phyloP scores from a whole-genome alignment of 30 jellyfish, hydroid and myxozoan species.

The Hydra vulgaris region DNA sequence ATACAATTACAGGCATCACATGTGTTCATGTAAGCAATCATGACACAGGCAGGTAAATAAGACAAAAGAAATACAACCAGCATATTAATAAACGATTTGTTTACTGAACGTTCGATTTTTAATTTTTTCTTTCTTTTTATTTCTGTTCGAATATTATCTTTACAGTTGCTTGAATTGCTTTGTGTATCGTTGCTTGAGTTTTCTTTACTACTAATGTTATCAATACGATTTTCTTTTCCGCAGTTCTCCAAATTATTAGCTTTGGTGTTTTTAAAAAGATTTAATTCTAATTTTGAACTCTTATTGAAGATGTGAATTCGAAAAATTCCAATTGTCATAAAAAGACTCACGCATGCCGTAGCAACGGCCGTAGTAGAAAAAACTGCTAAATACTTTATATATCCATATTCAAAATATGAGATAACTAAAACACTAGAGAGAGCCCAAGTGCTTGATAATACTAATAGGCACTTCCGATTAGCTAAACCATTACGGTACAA shows the following conservation, averaged over 20 bases:
- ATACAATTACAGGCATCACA: conserved; percentile 29
- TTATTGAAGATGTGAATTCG: neutral
- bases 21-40: conserved; percentile 29
- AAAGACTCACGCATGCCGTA: neutral
- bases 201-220: neutral
- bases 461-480: neutral
- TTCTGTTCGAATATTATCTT: neutral
- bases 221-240: neutral
- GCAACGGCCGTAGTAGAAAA: conserved; percentile 28
- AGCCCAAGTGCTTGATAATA: conserved; percentile 17
- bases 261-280: neutral
- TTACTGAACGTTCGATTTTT: conserved; percentile 8
- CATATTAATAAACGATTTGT: conserved; percentile 16
- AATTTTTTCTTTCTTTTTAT: neutral
- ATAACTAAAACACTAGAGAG: conserved; percentile 4
- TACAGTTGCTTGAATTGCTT: neutral
- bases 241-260: neutral
- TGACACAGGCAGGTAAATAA: conserved; percentile 24
- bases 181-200: neutral
- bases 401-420: conserved; percentile 16
- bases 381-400: conserved; percentile 20
- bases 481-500: conserved; percentile 15
- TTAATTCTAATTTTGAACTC: neutral
- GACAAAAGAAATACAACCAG: conserved; percentile 17
- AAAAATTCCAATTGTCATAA: neutral